phyloP scores from a whole-genome alignment of 2,113 vertebrate genomes.

The Xenopus borealis region DNA sequence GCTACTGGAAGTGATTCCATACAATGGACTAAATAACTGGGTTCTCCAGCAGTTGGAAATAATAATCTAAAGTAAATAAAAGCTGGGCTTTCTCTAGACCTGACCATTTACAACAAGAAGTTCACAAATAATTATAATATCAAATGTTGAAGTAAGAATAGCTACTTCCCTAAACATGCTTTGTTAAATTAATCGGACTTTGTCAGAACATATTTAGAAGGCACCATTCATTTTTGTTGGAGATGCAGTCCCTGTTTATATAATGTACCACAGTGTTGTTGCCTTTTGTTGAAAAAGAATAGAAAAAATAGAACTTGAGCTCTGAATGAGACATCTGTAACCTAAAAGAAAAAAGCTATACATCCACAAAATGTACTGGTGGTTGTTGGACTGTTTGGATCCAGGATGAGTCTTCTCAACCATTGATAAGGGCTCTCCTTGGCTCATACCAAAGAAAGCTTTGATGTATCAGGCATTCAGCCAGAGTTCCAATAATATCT shows the following conservation, averaged over 20 bases:
- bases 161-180: background rate
- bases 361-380: too few species aligned
- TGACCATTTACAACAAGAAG: slow-evolving; percentile 27
- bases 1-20: slow-evolving; percentile 15
- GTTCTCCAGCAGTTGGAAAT: slow-evolving; percentile 17
- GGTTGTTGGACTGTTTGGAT: too few species aligned
- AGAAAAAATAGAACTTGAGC: too few species aligned
- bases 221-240: background rate
- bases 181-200: background rate
- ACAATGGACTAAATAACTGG: slow-evolving; percentile 7
- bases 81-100: slow-evolving; percentile 10
- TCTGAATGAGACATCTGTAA: too few species aligned
- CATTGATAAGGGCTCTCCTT: too few species aligned
- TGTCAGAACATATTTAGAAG: background rate
- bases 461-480: too few species aligned
- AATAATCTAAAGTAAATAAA: slow-evolving; percentile 19
- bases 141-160: slow-evolving; percentile 19
- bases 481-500: too few species aligned
- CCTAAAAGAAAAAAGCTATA: too few species aligned
- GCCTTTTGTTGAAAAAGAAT: background rate
- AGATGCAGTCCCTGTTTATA: background rate
- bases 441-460: too few species aligned
- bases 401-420: too few species aligned
- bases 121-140: slow-evolving; percentile 40
- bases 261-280: background rate